phyloP scores from a whole-genome alignment of 1,140 invertebrate species.

The Caenorhabditis brenneri region DNA sequence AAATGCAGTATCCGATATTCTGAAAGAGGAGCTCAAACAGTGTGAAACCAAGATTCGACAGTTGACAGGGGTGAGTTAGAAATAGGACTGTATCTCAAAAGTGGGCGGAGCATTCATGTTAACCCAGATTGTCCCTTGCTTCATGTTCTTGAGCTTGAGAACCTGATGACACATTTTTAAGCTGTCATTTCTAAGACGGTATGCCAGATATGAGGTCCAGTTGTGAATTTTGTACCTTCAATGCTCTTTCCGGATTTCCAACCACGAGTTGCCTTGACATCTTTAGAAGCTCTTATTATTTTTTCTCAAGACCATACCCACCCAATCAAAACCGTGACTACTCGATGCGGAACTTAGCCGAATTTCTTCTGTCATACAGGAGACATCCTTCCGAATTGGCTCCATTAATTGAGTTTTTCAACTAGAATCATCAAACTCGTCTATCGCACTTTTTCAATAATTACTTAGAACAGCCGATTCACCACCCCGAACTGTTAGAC shows the following conservation, averaged over 20 bases:
- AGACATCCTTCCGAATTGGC: background rate
- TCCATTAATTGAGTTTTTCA: conserved; percentile 8
- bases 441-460: background rate
- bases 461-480: background rate
- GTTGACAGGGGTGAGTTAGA: conserved; percentile 29
- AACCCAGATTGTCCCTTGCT: background rate
- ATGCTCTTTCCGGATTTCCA: conserved; percentile 14
- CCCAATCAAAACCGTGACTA: background rate
- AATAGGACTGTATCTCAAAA: no score
- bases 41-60: conserved; percentile 46
- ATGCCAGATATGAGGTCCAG: background rate
- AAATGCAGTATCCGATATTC: background rate
- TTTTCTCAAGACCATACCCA: background rate
- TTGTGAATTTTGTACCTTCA: background rate
- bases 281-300: background rate
- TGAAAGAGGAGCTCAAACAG: conserved; percentile 48
- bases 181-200: background rate
- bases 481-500: background rate
- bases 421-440: conserved; percentile 13
- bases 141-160: background rate
- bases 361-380: conserved; percentile 5
- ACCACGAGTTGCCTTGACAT: background rate
- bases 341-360: background rate
- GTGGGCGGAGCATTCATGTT: no score
- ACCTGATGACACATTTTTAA: no score